These are phyloP conservation scores for Rhamnusium bicolor DNA, from an alignment of 2,888 invertebrate species.

Conservation along the genomic window DNA sequence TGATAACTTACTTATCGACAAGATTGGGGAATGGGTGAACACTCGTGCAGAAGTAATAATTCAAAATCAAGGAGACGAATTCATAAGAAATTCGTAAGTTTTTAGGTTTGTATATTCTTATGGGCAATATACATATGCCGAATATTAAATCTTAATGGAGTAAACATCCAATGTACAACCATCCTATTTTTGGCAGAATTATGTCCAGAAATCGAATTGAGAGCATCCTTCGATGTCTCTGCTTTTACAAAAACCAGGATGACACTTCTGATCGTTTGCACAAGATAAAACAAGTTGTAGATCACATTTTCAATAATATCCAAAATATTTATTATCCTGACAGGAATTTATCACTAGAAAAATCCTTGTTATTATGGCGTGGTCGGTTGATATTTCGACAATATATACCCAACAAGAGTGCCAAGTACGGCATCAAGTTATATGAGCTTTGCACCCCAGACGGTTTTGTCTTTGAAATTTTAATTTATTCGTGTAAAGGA, in stretches of 20 bases:
- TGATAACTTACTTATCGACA: background rate
- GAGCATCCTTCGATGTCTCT: conserved; percentile 32
- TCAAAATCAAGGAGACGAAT: background rate
- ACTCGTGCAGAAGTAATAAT: background rate
- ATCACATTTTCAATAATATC: conserved; percentile 34
- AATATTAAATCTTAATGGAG: background rate
- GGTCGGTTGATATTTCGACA: conserved; percentile 4
- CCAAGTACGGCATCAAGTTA: conserved; percentile 17
- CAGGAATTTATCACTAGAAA: background rate
- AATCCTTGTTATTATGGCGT: conserved; percentile 7
- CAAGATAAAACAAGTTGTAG: conserved; percentile 34
- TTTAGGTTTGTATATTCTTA: background rate
- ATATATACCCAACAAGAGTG: conserved; percentile 13
- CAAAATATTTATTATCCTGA: conserved; percentile 6
- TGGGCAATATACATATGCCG: conserved; percentile 8
- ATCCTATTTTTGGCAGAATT: conserved; percentile 6
- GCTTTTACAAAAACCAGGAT: conserved; percentile 33
- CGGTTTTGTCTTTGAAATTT: background rate
- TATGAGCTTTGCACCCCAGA: conserved; percentile 7
- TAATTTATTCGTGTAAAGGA: conserved; percentile 8
- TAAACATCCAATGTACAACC: background rate
- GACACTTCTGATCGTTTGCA: conserved; percentile 34
- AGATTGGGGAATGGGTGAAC: conserved; percentile 1
- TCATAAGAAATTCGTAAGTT: background rate
- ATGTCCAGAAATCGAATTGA: conserved; percentile 15